Evolutionary conservation across 1,140 invertebrate genomes (phyloP), one percentile per base, ranked within the genome.

Genomic region (Musca domestica): DNA sequence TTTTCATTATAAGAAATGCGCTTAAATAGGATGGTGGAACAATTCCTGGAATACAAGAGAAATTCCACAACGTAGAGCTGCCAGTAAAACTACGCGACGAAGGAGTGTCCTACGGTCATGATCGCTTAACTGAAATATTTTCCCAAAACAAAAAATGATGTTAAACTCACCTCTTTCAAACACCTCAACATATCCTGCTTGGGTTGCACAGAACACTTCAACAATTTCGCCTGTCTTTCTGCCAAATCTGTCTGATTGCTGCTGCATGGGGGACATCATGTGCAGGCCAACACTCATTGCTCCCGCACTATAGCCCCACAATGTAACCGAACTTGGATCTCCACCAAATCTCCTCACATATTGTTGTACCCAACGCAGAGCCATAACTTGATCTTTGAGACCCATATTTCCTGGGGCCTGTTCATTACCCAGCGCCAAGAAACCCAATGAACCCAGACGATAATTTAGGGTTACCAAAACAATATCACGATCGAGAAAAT

Each of bases 291-390:
- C 83, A 51, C 75, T 80, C 0, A 74, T 46, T 17, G 71, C 74
- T 6, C 90, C 90, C 0, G 88, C 86, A 63, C 87, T 89, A 66
- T 89, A 87, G 0, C 90, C 90, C 72, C 91, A 86, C 12, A 90
- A 73, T 0, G 89, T 91, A 0, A 91, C 84, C 10, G 86, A 85
- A 6, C 83, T 78, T 0, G 87, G 84, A 76, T 91, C 86, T 6
- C 90, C 90, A 1, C 89, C 88, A 73, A 94, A 94, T 3, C 81
- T 73, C 3, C 72, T 83, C 9, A 93, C 91, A 71, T 93, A 91
- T 68, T 86, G 83, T 27, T 89, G 84, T 0, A 93, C 84, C 92
- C 92, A 94, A 72, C 88, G 86, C 10, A 94, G 82, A 0, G 88
- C 88, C 49, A 87, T 80, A 2, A 87, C 84, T 79, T 92, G 91